Percentiles rank a stretch among this genome's conserved stretches.
Conservation (phyloP, 2,113 vertebrate genomes). For the Geococcyx californianus region DNA sequence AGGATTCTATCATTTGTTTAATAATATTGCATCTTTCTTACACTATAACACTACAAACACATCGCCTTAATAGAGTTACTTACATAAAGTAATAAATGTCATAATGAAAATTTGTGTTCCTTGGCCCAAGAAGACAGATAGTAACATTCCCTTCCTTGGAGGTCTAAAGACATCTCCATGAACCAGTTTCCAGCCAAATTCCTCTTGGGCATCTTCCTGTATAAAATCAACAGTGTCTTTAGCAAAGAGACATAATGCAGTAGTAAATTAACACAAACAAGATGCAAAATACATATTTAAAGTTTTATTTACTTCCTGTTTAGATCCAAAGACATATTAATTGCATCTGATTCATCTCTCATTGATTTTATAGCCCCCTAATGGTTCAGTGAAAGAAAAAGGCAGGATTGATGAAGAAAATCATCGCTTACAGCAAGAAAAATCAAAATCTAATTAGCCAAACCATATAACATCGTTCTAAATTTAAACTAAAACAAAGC, state of each 20-base stretch:
- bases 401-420: conserved; percentile 23
- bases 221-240: conserved; percentile 65
- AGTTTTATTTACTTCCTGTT: conserved; percentile 54
- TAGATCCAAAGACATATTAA: conserved; percentile 52
- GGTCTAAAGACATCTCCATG: conserved; percentile 78
- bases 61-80: conserved; percentile 56
- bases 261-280: conserved; percentile 53
- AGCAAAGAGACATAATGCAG: conserved; percentile 35
- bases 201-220: conserved; percentile 83
- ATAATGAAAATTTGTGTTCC: conserved; percentile 92
- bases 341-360: conserved; percentile 39
- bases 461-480: neutral
- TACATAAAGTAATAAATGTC: conserved; percentile 92
- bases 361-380: conserved; percentile 54
- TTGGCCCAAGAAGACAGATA: conserved; percentile 89
- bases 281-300: conserved; percentile 45
- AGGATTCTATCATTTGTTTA: neutral
- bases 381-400: conserved; percentile 29
- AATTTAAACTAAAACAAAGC: conserved; percentile 16
- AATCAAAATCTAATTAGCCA: conserved; percentile 31
- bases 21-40: neutral
- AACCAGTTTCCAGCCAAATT: conserved; percentile 85
- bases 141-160: conserved; percentile 84
- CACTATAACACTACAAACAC: neutral
- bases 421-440: neutral